These are phyloP conservation scores for Ailuropoda melanoleuca DNA, from an alignment of 2,113 vertebrate genomes.

Conservation along the genomic window DNA sequence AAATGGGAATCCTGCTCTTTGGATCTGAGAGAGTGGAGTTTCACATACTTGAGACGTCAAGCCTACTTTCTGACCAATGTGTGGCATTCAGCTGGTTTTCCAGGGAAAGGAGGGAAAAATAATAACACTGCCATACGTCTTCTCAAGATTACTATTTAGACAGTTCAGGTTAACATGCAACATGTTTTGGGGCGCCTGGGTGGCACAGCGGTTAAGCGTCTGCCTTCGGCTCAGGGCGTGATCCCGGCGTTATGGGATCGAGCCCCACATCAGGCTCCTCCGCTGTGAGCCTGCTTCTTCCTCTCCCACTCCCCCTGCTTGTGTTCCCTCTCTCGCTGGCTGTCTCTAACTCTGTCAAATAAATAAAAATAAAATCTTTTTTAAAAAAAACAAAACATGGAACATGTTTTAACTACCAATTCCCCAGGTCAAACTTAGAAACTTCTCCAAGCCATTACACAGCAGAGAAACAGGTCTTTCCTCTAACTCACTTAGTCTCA, in stretches of 20 bases:
- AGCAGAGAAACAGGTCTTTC: not conserved
- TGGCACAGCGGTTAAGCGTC: too few species aligned
- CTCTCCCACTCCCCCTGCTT: too few species aligned
- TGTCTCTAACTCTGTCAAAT: too few species aligned
- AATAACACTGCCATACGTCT: not conserved
- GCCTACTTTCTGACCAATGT: not conserved
- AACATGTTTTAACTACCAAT: not conserved
- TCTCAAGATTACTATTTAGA: not conserved
- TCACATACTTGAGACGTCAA: not conserved
- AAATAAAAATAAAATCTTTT: too few species aligned
- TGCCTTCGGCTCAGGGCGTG: too few species aligned
- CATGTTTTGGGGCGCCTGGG: too few species aligned
- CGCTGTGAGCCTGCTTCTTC: too few species aligned
- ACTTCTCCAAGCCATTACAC: constrained; percentile 1
- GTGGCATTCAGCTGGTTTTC: not conserved
- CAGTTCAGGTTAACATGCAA: not conserved
- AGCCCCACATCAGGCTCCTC: too few species aligned
- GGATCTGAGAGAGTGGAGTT: not conserved
- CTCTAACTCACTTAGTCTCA: not conserved
- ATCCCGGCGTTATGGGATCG: too few species aligned
- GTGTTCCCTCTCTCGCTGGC: too few species aligned
- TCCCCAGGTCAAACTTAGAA: constrained; percentile 17
- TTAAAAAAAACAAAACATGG: too few species aligned
- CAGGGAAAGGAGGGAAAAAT: not conserved
- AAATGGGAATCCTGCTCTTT: not conserved